Evolutionary conservation across 2,113 vertebrate species (phyloP).

Genomic region (Diphyllodes magnificus): DNA sequence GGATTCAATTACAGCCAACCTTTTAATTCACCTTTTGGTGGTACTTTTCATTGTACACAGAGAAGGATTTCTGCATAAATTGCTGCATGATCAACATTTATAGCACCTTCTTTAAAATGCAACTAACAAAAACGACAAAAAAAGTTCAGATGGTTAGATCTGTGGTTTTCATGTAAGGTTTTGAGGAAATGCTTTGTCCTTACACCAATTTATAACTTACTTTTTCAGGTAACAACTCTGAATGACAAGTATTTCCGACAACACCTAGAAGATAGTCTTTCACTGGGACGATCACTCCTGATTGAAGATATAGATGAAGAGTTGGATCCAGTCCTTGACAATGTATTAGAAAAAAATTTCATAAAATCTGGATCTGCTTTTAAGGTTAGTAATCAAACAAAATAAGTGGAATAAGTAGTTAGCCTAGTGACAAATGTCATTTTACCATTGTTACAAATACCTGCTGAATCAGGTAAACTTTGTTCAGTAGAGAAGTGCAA

Average conservation of each 20-base stretch:
- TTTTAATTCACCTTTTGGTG: not conserved
- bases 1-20: not conserved
- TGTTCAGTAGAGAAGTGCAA: not conserved
- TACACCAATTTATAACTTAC: not conserved
- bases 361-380: constrained; percentile 73
- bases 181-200: not conserved
- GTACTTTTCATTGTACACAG: not conserved
- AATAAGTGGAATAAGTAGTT: not conserved
- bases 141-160: not conserved
- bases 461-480: not conserved
- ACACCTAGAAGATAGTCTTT: constrained; percentile 74
- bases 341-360: constrained; percentile 79
- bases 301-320: constrained; percentile 78
- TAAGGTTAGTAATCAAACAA: constrained; percentile 62
- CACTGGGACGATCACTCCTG: constrained; percentile 72
- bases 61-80: not conserved
- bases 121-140: not conserved
- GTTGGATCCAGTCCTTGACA: constrained; percentile 76
- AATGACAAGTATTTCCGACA: constrained; percentile 79
- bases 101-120: not conserved
- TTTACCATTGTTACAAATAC: not conserved
- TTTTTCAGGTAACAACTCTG: constrained; percentile 71
- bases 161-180: not conserved
- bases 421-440: not conserved
- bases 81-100: not conserved